Percentiles rank a stretch among this genome's conserved stretches.
These are phyloP conservation scores for Neodontobutis hainanensis DNA, from an alignment of 2,113 vertebrate genomes.

Conservation along the genomic window DNA sequence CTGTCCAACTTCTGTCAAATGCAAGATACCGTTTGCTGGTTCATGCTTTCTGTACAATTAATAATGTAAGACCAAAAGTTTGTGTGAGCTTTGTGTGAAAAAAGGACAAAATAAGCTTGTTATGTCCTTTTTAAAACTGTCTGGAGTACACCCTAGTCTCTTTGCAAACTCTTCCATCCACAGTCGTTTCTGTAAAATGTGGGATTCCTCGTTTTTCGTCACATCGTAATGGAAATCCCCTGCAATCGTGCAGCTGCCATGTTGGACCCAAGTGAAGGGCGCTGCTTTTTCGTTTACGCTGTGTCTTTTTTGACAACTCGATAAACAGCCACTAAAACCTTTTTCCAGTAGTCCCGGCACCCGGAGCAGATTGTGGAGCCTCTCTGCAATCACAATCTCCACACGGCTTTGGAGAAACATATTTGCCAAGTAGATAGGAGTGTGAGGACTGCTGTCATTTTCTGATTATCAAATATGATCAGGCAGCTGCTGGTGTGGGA, in stretches of 20 bases:
- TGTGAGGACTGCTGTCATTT: constrained; percentile 62
- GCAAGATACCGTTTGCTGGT: too few species aligned
- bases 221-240: constrained; percentile 34
- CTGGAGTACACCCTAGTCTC: neutral
- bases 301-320: constrained; percentile 50
- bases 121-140: neutral
- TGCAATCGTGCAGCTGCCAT: constrained; percentile 42
- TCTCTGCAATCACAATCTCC: constrained; percentile 59
- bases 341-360: constrained; percentile 23
- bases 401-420: constrained; percentile 47
- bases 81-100: too few species aligned
- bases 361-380: constrained; percentile 55
- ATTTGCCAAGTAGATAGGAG: constrained; percentile 63
- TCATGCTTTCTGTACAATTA: too few species aligned
- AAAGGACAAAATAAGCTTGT: too few species aligned
- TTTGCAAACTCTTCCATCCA: neutral
- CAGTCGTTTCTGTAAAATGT: neutral
- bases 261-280: constrained; percentile 43
- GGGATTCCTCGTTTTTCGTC: constrained; percentile 4
- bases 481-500: constrained; percentile 49
- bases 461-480: constrained; percentile 67
- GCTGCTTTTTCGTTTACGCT: constrained; percentile 29
- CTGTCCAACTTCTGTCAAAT: too few species aligned
- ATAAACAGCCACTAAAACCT: constrained; percentile 61
- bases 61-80: too few species aligned